Conservation (phyloP, 2,797 vertebrate genomes). For the Petrocephalus schoutedeni region DNA sequence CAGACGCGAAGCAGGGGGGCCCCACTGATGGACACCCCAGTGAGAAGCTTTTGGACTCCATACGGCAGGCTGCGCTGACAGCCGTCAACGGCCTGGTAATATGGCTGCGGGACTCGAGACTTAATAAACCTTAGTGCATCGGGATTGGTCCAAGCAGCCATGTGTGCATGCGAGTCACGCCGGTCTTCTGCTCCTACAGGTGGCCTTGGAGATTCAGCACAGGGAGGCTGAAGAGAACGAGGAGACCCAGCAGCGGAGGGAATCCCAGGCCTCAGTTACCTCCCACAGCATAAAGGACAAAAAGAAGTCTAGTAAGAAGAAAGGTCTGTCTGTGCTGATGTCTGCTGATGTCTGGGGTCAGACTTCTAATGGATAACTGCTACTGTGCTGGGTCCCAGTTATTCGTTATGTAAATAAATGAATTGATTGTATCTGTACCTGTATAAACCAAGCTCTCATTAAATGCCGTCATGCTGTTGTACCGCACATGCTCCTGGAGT, state of each 20-base stretch:
- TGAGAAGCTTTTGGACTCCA: slow-evolving; percentile 61
- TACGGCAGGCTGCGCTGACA: slow-evolving; percentile 58
- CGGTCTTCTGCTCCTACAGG: slow-evolving; percentile 22
- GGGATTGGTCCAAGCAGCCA: neutral
- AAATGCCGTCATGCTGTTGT: neutral
- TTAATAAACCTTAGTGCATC: neutral
- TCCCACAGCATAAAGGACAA: slow-evolving; percentile 46
- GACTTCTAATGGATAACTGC: neutral
- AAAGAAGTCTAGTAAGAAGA: slow-evolving; percentile 56
- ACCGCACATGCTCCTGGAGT: neutral
- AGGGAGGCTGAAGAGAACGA: slow-evolving; percentile 58
- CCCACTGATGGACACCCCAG: slow-evolving; percentile 32
- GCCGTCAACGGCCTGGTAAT: slow-evolving; percentile 69
- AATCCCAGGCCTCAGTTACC: slow-evolving; percentile 31
- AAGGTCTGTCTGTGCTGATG: slow-evolving; percentile 57
- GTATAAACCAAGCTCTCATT: neutral
- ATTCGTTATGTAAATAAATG: neutral
- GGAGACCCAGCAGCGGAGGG: slow-evolving; percentile 44
- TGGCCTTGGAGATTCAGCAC: slow-evolving; percentile 51
- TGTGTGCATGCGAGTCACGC: neutral
- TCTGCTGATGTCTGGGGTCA: neutral
- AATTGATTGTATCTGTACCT: neutral
- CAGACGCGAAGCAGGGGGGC: slow-evolving; percentile 34
- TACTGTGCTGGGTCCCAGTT: neutral
- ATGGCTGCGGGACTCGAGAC: neutral